Evolutionary conservation across 2,888 invertebrate genomes (phyloP), one percentile per base, ranked within the genome.

Genomic region (Campoplex nolae): DNA sequence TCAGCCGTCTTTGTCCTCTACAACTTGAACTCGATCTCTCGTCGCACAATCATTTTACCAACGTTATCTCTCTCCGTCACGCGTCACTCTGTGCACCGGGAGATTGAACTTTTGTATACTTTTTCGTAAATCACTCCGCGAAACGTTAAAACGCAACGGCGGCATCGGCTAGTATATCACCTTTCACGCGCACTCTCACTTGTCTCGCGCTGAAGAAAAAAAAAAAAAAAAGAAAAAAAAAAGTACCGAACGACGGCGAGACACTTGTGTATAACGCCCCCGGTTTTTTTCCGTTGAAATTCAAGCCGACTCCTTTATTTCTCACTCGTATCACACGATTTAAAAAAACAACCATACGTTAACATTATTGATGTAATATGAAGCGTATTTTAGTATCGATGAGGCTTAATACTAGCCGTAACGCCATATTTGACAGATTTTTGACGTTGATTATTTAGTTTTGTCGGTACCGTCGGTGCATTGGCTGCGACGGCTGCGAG

Each of bases 391-490:
- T 23, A 51, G 18, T 77, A 51, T 77, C 90, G 89, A 90, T 90
- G 88, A 90, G 91, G 90, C 91, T 90, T 92, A 23, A 23, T 23
- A 88, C 58, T 23, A 54, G 54, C 88, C 92, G 91, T 93, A 93
- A 94, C 95, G 95, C 95, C 95, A 95, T 95, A 94, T 95, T 95
- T 95, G 93, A 95, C 95, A 95, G 94, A 93, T 95, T 94, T 93
- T 95, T 95, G 94, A 95, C 95, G 95, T 96, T 95, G 95, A 95
- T 95, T 95, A 95, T 95, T 95, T 95, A 93, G 95, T 95, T 94
- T 90, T 74, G 89, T 88, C 86, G 86, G 86, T 85, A 88, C 90
- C 90, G 92, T 62, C 62, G 62, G 62, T 62, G 62, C 62, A 62
- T 62, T 62, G 62, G 62, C 32, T 62, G 62, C 62, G 62, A 62